Base-by-base conservation (phyloP, 2,113 vertebrate genomes). In the Heloderma charlesbogerti region DNA sequence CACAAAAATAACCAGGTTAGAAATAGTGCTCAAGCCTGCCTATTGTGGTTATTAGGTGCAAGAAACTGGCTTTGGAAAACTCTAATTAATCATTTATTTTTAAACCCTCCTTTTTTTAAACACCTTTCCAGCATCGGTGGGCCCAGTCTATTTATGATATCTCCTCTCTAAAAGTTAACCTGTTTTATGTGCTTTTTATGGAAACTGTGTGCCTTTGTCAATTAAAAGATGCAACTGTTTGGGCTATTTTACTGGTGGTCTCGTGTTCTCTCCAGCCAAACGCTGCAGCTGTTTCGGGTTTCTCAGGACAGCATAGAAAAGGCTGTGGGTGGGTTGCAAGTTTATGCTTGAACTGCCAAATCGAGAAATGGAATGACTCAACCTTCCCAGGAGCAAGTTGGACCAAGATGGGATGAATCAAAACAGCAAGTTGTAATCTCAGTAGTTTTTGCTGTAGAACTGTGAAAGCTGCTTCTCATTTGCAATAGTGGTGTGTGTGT, bases 141-240 rank as follows among this genome's bases (percentile, higher is more conserved):
- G 80, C 96, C 31, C 95, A 94, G 93, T 95, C 96, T 95, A 93
- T 96, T 97, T 96, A 97, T 96, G 95, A 96, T 95, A 95, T 95
- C 95, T 96, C 96, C 94, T 96, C 95, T 96, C 95, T 97, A 96
- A 97, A 97, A 96, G 93, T 94, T 94, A 96, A 96, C 95, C 95
- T 96, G 89, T 94, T 97, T 97, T 97, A 97, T 96, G 95, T 95
- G 97, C 95, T 96, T 95, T 96, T 97, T 97, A 96, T 97, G 95
- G 96, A 96, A 96, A 94, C 96, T 92, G 94, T 88, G 92, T 94
- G 91, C 86, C 89, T 95, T 93, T 95, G 92, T 97, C 97, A 97
- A 97, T 97, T 97, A 97, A 95, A 97, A 97, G 96, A 97, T 97
- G 97, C 96, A 98, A 97, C 96, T 96, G 95, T 97, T 97, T 93